phyloP scores from a whole-genome alignment of 2,113 vertebrate species.

The Helogale parvula region DNA sequence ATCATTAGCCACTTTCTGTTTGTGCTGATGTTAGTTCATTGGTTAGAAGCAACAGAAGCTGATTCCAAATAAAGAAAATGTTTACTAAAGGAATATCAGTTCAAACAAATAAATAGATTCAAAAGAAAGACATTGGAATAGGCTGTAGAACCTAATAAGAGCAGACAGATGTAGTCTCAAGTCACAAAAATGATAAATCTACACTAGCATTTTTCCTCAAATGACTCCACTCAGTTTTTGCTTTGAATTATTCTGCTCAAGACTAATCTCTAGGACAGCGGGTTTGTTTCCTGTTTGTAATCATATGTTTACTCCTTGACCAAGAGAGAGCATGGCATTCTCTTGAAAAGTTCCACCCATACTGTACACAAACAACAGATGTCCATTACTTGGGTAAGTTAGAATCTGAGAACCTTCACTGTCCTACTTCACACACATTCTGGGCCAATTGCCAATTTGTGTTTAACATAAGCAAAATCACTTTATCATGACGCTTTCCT shows the following conservation, averaged over 20 bases:
- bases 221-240: neutral
- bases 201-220: neutral
- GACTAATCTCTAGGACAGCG: neutral
- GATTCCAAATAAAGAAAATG: neutral
- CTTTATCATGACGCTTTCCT: neutral
- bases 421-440: neutral
- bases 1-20: neutral
- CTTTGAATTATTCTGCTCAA: neutral
- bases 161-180: neutral
- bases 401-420: neutral
- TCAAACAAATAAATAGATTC: neutral
- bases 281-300: neutral
- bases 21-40: neutral
- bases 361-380: neutral
- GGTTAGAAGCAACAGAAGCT: slow-evolving; percentile 25
- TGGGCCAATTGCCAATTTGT: slow-evolving; percentile 27
- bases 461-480: neutral
- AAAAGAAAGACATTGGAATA: neutral
- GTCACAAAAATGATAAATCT: neutral
- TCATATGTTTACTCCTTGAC: neutral
- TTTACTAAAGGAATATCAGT: neutral
- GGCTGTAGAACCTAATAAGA: neutral
- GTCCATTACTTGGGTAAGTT: slow-evolving; percentile 19
- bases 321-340: neutral
- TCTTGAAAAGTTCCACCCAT: slow-evolving; percentile 39